phyloP scores from a whole-genome alignment of 2,888 invertebrate genomes.

The Bembecia ichneumoniformis region DNA sequence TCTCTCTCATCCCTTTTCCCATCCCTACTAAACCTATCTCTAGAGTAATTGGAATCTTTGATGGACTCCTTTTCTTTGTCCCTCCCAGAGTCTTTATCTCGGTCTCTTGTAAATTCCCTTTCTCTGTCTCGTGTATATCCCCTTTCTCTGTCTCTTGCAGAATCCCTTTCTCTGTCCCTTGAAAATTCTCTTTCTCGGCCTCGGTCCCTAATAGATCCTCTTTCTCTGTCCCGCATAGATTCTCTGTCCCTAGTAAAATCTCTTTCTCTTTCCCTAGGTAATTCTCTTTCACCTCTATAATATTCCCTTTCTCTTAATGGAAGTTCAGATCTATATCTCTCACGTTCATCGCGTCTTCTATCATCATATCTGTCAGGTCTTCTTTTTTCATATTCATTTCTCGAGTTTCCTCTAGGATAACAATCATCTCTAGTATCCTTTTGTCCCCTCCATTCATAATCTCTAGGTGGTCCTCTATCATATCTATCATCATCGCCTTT shows the following conservation, averaged over 20 bases:
- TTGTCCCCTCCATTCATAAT: constrained; percentile 19
- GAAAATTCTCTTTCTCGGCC: constrained; percentile 24
- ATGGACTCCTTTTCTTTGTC: constrained; percentile 7
- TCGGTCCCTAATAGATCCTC: constrained; percentile 29
- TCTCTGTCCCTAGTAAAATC: constrained; percentile 24
- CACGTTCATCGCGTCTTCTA: constrained; percentile 19
- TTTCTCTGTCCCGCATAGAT: constrained; percentile 15
- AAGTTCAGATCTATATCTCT: constrained; percentile 18
- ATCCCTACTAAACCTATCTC: constrained; percentile 19
- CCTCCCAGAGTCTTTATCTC: constrained; percentile 12
- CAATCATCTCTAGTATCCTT: constrained; percentile 23
- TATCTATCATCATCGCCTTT: constrained; percentile 21
- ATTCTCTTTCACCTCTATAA: constrained; percentile 17
- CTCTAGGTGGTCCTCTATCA: constrained; percentile 21
- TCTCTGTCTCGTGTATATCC: constrained; percentile 28
- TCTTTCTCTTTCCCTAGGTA: constrained; percentile 17
- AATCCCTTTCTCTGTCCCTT: constrained; percentile 17
- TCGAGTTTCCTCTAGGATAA: constrained; percentile 13
- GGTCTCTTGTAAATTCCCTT: constrained; percentile 31
- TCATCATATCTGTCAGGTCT: constrained; percentile 34
- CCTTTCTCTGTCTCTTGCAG: constrained; percentile 11
- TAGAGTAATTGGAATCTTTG: constrained; percentile 16
- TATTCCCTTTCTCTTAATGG: constrained; percentile 8
- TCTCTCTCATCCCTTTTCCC: constrained; percentile 23
- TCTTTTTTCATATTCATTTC: constrained; percentile 22